Conservation (phyloP, 2,113 vertebrate species). For the Notothenia coriiceps region DNA sequence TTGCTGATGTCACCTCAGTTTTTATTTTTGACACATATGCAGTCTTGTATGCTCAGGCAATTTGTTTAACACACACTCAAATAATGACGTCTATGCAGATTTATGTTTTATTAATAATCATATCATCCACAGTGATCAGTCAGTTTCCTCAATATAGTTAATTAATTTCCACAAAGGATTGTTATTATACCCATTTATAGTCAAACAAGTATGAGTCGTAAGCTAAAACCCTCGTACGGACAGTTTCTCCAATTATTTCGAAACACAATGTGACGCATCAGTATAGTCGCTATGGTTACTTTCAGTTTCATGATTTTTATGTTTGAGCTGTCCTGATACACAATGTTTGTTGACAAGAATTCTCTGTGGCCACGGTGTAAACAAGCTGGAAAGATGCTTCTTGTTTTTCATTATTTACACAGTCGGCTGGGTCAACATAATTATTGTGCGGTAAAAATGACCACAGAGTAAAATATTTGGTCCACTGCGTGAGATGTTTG, state of each 20-base stretch:
- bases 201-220: neutral
- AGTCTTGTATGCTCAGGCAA: too few relatives aligned
- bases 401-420: slow-evolving; percentile 9
- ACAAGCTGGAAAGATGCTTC: slow-evolving; percentile 4
- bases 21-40: too few relatives aligned
- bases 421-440: neutral
- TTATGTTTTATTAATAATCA: neutral
- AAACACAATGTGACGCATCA: neutral
- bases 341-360: neutral
- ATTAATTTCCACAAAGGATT: neutral
- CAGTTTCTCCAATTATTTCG: neutral
- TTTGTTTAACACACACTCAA: neutral
- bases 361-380: neutral
- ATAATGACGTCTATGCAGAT: neutral
- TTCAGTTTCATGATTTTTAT: neutral
- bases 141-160: too few relatives aligned
- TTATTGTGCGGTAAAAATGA: neutral
- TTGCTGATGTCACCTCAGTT: too few relatives aligned
- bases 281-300: neutral
- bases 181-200: neutral
- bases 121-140: neutral
- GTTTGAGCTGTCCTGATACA: neutral
- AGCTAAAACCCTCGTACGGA: neutral
- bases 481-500: neutral
- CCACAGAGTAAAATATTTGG: slow-evolving; percentile 28